Conservation (phyloP, 2,888 invertebrate species). For the Chalcosyrphus nemorum region DNA sequence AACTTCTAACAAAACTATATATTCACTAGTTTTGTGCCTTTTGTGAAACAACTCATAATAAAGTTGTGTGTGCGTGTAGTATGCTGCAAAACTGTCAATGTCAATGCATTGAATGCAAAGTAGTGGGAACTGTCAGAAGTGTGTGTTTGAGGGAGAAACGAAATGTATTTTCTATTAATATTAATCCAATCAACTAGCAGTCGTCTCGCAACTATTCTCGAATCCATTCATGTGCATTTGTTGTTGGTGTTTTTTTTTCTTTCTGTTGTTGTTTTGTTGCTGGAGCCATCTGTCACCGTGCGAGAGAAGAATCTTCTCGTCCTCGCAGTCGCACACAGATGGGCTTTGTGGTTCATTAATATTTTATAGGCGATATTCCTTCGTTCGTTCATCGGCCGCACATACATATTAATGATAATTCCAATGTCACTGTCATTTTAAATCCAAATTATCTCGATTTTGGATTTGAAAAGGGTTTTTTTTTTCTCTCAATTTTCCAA, state of each 20-base stretch:
- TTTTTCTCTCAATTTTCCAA: neutral
- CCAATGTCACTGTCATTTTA: constrained; percentile 49
- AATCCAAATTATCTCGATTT: constrained; percentile 46
- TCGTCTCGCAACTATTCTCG: constrained; percentile 10
- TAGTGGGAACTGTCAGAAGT: neutral
- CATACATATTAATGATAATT: constrained; percentile 14
- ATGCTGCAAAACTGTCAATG: constrained; percentile 37
- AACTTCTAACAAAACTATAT: constrained; percentile 27
- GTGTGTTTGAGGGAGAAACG: neutral
- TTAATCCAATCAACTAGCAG: constrained; percentile 53
- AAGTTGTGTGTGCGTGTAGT: neutral
- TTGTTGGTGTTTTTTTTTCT: neutral
- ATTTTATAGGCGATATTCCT: constrained; percentile 44
- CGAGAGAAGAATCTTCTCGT: constrained; percentile 8
- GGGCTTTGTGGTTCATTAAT: constrained; percentile 49
- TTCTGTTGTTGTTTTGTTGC: constrained; percentile 1
- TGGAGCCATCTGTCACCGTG: constrained; percentile 46
- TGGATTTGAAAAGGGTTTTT: constrained; percentile 18
- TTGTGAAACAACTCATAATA: neutral
- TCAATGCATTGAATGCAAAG: constrained; percentile 33
- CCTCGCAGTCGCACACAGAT: constrained; percentile 13
- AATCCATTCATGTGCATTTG: constrained; percentile 37
- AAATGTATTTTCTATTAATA: constrained; percentile 58
- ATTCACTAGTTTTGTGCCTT: neutral
- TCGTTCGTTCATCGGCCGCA: neutral